A percentile compares a stretch with the other conserved stretches of the same genome.
Evolutionary conservation across 2,888 invertebrate genomes (phyloP).

Genomic region (Pristionchus japonicus): DNA sequence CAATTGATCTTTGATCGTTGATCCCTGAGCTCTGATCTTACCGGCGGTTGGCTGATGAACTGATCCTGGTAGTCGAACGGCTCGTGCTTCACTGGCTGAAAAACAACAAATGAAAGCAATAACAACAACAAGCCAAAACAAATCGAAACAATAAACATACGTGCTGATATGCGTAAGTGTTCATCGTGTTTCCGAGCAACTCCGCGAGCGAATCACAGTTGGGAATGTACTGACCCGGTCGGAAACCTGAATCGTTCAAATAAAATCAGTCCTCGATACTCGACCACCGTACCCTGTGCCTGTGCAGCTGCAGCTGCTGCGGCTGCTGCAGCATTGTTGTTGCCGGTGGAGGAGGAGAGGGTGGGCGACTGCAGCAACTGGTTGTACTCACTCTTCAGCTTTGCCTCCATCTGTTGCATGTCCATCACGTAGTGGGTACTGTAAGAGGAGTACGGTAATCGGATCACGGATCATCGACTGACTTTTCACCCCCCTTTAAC

Average conservation of each 20-base stretch:
- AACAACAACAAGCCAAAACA: neutral
- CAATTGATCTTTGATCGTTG: slow-evolving; percentile 32
- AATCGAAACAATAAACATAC: neutral
- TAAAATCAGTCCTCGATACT: slow-evolving; percentile 1
- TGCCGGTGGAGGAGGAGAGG: slow-evolving; percentile 52
- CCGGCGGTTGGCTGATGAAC: slow-evolving; percentile 39
- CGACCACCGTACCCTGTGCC: neutral
- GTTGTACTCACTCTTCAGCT: slow-evolving; percentile 62
- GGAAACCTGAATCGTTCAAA: slow-evolving; percentile 38
- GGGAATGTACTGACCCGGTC: slow-evolving; percentile 48
- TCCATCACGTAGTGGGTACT: slow-evolving; percentile 58
- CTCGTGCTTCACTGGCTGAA: slow-evolving; percentile 60
- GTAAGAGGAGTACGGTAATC: slow-evolving; percentile 47
- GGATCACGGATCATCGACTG: neutral
- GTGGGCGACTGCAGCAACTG: slow-evolving; percentile 68
- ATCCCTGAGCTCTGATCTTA: neutral
- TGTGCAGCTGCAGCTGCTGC: too few species aligned
- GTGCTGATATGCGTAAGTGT: slow-evolving; percentile 47
- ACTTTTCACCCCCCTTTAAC: slow-evolving; percentile 31
- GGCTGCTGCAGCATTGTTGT: neutral
- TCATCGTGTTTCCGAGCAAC: slow-evolving; percentile 62
- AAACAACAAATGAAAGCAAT: neutral
- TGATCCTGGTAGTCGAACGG: slow-evolving; percentile 54
- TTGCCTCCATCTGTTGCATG: slow-evolving; percentile 61
- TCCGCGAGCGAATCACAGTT: slow-evolving; percentile 61